These are phyloP conservation scores for Halcyon badia DNA, from an alignment of 2,797 vertebrate species.

Conservation along the genomic window DNA sequence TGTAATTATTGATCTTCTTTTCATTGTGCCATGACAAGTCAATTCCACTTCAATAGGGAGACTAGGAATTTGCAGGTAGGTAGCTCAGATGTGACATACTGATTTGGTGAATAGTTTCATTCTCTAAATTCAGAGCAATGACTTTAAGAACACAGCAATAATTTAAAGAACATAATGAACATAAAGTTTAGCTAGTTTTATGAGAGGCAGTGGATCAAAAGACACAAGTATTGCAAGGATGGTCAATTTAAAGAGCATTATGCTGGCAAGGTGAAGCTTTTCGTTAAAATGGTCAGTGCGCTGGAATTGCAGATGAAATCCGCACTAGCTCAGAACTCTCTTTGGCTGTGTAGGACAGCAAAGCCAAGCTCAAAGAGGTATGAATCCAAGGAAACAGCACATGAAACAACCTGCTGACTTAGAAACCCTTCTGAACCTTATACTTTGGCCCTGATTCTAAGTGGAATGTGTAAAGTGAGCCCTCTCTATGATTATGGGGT, in stretches of 20 bases:
- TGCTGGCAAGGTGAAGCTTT: constrained; percentile 27
- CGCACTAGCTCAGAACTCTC: background rate
- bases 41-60: constrained; percentile 43
- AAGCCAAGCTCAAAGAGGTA: background rate
- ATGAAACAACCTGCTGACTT: background rate
- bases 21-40: constrained; percentile 4
- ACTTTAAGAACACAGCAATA: constrained; percentile 33
- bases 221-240: background rate
- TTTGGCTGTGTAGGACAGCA: background rate
- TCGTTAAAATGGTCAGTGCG: constrained; percentile 31
- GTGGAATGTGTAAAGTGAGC: background rate
- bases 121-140: constrained; percentile 36
- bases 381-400: background rate
- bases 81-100: constrained; percentile 12
- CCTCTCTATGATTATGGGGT: background rate
- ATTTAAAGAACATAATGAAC: constrained; percentile 61
- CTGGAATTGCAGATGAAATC: constrained; percentile 28
- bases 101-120: constrained; percentile 23
- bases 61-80: constrained; percentile 12
- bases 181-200: constrained; percentile 55
- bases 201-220: constrained; percentile 51
- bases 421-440: background rate
- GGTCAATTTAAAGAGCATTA: constrained; percentile 12
- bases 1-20: constrained; percentile 42
- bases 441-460: background rate